Evolutionary conservation across 2,888 invertebrate species (phyloP).

Genomic region (Eupithecia vulgata): DNA sequence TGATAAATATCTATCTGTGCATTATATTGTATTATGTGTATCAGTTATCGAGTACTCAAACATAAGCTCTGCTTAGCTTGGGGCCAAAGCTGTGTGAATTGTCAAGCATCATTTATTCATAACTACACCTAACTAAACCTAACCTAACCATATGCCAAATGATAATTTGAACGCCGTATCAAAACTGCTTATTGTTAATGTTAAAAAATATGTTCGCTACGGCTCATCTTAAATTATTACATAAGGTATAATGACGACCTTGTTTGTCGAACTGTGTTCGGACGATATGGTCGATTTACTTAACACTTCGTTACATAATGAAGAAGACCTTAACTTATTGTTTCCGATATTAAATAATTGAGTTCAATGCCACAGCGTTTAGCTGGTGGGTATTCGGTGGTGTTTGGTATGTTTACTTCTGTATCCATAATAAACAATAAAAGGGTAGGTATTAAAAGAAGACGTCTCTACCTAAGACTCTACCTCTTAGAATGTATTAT

Average conservation of each 20-base stretch:
- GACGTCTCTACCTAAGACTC: too few relatives aligned
- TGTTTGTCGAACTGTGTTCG: conserved; percentile 44
- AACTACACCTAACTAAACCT: background rate
- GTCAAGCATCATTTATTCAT: too few relatives aligned
- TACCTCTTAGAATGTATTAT: background rate
- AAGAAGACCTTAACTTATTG: conserved; percentile 38
- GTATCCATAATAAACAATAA: background rate
- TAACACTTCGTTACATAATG: conserved; percentile 49
- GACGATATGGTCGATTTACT: conserved; percentile 51
- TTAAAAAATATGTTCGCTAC: conserved; percentile 38
- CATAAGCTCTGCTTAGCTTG: too few relatives aligned
- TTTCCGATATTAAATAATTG: conserved; percentile 48
- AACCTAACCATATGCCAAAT: background rate
- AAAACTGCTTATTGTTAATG: conserved; percentile 28
- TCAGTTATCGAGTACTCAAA: too few relatives aligned
- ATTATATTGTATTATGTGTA: too few relatives aligned
- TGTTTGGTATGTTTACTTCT: background rate
- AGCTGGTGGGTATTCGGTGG: background rate
- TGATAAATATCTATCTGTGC: too few relatives aligned
- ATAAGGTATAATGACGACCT: conserved; percentile 60
- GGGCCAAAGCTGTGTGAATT: too few relatives aligned
- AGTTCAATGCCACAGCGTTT: conserved; percentile 5
- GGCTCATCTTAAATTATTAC: conserved; percentile 59
- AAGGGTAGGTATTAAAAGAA: background rate
- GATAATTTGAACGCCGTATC: background rate